phyloP scores from a whole-genome alignment of 2,113 vertebrate species.

The Scytalopus superciliaris region DNA sequence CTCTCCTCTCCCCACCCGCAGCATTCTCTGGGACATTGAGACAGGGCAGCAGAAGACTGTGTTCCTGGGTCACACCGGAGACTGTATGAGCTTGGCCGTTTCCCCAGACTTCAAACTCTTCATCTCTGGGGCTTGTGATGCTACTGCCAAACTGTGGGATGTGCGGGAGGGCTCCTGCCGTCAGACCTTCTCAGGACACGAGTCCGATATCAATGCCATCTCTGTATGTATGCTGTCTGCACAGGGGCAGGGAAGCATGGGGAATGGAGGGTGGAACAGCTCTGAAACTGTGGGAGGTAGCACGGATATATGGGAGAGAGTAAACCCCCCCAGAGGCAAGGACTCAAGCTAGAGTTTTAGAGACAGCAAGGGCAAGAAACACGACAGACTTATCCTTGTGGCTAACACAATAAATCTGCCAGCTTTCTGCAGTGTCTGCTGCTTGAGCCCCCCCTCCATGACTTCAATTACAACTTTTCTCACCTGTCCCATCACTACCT shows the following conservation, averaged over 20 bases:
- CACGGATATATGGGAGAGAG: not conserved
- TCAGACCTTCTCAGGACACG: conserved; percentile 93
- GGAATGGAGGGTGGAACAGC: not conserved
- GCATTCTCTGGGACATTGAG: conserved; percentile 96
- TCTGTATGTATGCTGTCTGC: conserved; percentile 74
- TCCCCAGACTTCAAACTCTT: conserved; percentile 94
- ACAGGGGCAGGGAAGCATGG: not conserved
- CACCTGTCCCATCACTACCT: not conserved
- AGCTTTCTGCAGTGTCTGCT: not conserved
- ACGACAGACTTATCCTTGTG: not conserved
- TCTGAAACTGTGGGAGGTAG: not conserved
- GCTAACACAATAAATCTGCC: not conserved
- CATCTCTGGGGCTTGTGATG: conserved; percentile 95
- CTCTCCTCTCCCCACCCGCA: conserved; percentile 28
- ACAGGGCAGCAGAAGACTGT: conserved; percentile 92
- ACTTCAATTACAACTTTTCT: not conserved
- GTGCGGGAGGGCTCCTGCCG: conserved; percentile 89
- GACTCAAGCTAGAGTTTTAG: not conserved
- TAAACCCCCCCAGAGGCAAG: not conserved
- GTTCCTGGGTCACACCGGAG: conserved; percentile 91
- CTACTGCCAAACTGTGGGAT: conserved; percentile 96
- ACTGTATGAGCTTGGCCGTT: conserved; percentile 94
- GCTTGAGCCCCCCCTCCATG: not conserved
- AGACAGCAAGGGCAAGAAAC: not conserved
- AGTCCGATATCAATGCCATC: conserved; percentile 96